Percentiles rank a stretch among this genome's conserved stretches.
These are phyloP conservation scores for Acropora yongei DNA, from an alignment of 64 coral and sea anemone species.

Conservation along the genomic window DNA sequence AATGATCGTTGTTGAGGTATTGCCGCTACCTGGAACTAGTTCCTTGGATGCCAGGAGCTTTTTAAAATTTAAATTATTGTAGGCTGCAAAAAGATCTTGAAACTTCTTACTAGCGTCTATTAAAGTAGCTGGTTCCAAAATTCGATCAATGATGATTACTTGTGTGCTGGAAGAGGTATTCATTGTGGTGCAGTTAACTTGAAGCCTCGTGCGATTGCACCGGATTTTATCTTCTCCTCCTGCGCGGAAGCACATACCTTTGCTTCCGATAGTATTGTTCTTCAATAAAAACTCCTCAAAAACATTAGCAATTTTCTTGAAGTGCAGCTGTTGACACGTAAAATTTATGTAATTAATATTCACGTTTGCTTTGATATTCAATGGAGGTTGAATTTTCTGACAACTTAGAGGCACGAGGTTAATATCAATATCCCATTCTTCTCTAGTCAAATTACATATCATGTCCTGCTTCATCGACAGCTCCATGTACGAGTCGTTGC, in stretches of 20 bases:
- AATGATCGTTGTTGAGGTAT: not conserved
- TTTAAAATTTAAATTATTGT: not conserved
- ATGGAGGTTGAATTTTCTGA: slow-evolving; percentile 8
- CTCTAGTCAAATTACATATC: slow-evolving; percentile 23
- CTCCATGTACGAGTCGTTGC: not conserved
- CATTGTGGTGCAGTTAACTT: slow-evolving; percentile 2
- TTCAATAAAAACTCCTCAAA: not conserved
- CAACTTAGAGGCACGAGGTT: not conserved
- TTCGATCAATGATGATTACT: not conserved
- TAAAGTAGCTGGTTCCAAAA: slow-evolving; percentile 12
- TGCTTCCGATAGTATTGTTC: not conserved
- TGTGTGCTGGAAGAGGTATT: not conserved
- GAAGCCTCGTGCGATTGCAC: not conserved
- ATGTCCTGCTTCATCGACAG: slow-evolving; percentile 13
- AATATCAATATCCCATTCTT: slow-evolving; percentile 31
- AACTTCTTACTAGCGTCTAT: slow-evolving; percentile 5
- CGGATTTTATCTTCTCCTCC: not conserved
- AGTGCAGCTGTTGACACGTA: not conserved
- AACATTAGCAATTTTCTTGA: not conserved
- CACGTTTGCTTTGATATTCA: slow-evolving; percentile 6
- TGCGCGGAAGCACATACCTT: slow-evolving; percentile 4
- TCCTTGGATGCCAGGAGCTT: not conserved
- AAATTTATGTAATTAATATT: slow-evolving; percentile 30
- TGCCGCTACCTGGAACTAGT: not conserved
- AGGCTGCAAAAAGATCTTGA: slow-evolving; percentile 1